Evolutionary conservation across 2,888 invertebrate species (phyloP), one percentile per base, ranked within the genome.

Genomic region (Punctoribates punctum): DNA sequence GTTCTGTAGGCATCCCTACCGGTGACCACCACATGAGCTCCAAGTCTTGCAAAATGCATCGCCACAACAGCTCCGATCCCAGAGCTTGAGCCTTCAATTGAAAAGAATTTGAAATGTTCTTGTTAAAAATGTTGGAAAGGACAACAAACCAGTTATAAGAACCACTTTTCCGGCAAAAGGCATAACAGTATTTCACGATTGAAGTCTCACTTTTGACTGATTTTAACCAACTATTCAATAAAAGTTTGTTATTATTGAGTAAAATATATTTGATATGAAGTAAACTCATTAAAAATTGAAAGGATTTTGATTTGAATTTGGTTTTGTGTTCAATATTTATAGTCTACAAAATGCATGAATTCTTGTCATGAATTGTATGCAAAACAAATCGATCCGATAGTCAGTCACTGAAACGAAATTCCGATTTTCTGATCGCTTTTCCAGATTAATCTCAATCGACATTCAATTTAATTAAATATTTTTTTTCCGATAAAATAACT

Each of bases 21-120:
- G 5, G 62, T 62, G 34, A 62, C 34, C 62, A 62, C 62, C 23
- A 62, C 62, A 34, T 62, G 25, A 27, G 62, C 62, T 0, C 62
- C 62, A 15, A 62, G 17, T 34, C 23, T 29, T 29, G 29, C 29
- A 17, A 62, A 62, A 17, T 62, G 62, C 29, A 62, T 62, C 9
- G 62, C 62, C 17, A 62, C n/a, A 17, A 62, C 62, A n/a, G 62
- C 62, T 27, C 62, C 62, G 62, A 62, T 62, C 9, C 62, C 62
- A 2, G 62, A 62, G 27, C 34, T 62, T 5, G 62, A 62, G 13
- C 62, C 62, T 62, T 54, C 5, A 1, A 54, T 34, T 9, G 13
- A 34, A 27, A 62, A n/a, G 17, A 29, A 15, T 23, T 29, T 29
- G 29, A 62, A 62, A 27, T 9, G 17, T 1, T 29, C 13, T 62